Base-by-base conservation (phyloP, 2,113 vertebrate genomes). In the Morone chrysops region DNA sequence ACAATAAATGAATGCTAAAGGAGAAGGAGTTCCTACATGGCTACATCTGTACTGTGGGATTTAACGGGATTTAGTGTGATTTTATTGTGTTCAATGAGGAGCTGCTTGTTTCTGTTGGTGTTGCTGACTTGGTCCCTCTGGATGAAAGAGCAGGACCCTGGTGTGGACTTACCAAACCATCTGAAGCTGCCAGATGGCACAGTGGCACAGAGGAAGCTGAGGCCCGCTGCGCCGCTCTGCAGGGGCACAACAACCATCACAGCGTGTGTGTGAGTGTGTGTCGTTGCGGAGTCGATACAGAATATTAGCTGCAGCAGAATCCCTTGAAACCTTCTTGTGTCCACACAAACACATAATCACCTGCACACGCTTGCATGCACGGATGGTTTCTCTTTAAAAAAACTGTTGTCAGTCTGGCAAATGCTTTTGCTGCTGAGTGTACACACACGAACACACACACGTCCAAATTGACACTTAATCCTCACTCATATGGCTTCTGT, bases 131-230 rank as follows among this genome's bases (percentile, higher is more conserved):
- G 6, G 68, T 48, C 77, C 51, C 9, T 1, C 70, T 59, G 78
- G 84, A 90, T 82, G 72, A 86, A 78, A 82, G 86, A 70, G 60
- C 70, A 83, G 75, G 70, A 86, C 70, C 88, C 78, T 13, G 68
- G 80, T 74, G 80, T 65, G 87, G 68, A 63, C 78, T 72, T 72
- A 79, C 79, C 71, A 71, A 89, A 89, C 82, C 84, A 85, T 83
- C 71, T 78, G 80, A 88, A 76, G 73, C 67, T 83, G 84, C 77
- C 90, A 93, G 90, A 92, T 93, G 91, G 92, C 88, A 57, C 8
- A 1, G 76, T 71, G 85, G 75, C 80, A 87, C 57, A 16, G 60
- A 77, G 72, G 84, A 89, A 70, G 82, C 80, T 40, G 83, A 86
- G 61, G 60, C 92, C 81, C 78, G 83, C 91, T 75, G 86, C 67